phyloP scores from a whole-genome alignment of 1,140 invertebrate genomes.

The Bombus waltoni region DNA sequence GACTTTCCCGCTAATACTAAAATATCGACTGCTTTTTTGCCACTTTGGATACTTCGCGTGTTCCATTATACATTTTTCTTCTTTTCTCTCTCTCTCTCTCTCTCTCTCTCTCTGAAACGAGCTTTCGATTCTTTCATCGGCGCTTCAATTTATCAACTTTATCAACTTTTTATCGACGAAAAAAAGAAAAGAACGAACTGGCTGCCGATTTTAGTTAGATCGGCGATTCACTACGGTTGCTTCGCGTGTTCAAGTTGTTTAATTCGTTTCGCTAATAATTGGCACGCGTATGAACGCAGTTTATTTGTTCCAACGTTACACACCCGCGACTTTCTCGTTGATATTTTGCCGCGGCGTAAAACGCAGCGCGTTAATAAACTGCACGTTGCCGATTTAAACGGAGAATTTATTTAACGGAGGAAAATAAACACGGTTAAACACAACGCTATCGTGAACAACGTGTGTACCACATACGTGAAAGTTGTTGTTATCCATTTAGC shows the following conservation, averaged over 20 bases:
- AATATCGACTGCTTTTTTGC: not conserved
- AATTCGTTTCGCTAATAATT: conserved; percentile 8
- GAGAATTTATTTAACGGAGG: conserved; percentile 26
- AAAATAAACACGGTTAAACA: not conserved
- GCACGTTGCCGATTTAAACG: not conserved
- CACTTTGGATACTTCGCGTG: not conserved
- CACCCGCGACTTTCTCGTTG: not conserved
- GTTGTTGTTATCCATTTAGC: not conserved
- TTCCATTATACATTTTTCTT: not conserved
- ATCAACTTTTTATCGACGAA: not conserved
- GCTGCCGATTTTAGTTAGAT: not conserved
- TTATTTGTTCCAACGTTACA: not conserved
- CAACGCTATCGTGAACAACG: too few species aligned
- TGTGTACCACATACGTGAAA: too few species aligned
- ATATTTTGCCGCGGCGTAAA: not conserved
- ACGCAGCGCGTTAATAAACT: not conserved
- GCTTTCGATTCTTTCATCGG: not conserved
- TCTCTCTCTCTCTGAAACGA: not conserved
- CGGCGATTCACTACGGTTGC: not conserved
- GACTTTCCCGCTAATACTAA: not conserved
- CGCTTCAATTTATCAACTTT: too few species aligned
- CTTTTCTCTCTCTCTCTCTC: not conserved
- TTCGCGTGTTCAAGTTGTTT: not conserved
- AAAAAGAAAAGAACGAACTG: too few species aligned
- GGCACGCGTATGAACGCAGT: conserved; percentile 10